These are phyloP conservation scores for Drosophila melanocephala DNA, from an alignment of 2,888 invertebrate genomes.

Conservation along the genomic window DNA sequence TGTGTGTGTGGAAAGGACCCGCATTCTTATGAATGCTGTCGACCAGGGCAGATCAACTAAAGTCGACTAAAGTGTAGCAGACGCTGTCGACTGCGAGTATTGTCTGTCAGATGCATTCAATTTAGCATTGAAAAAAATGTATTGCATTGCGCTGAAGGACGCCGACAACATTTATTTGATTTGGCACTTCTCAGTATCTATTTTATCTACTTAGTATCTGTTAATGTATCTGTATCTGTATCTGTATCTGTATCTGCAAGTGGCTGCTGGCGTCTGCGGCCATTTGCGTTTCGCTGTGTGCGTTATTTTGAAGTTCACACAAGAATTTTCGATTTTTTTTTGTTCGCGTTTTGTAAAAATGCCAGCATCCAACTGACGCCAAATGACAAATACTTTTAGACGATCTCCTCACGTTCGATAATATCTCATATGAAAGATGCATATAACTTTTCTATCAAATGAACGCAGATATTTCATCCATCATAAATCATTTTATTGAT, in stretches of 20 bases:
- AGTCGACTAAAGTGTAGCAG: slow-evolving; percentile 9
- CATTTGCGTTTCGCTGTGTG: slow-evolving; percentile 23
- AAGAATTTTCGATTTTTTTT: slow-evolving; percentile 45
- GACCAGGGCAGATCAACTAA: slow-evolving; percentile 31
- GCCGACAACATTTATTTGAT: slow-evolving; percentile 69
- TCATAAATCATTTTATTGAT: not conserved
- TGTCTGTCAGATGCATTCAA: slow-evolving; percentile 46
- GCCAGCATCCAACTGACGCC: slow-evolving; percentile 50
- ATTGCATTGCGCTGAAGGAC: slow-evolving; percentile 76
- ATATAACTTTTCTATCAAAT: not conserved
- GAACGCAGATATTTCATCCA: not conserved
- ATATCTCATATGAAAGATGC: slow-evolving; percentile 9
- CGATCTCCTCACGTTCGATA: slow-evolving; percentile 11
- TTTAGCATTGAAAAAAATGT: slow-evolving; percentile 77
- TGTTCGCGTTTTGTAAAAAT: slow-evolving; percentile 47
- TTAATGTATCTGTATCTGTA: slow-evolving; percentile 17
- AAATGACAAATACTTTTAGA: slow-evolving; percentile 40
- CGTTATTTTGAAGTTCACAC: slow-evolving; percentile 66
- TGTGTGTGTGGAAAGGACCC: slow-evolving; percentile 52
- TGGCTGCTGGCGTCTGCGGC: slow-evolving; percentile 60
- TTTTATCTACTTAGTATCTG: slow-evolving; percentile 24
- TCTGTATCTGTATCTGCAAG: slow-evolving; percentile 27
- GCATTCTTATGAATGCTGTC: slow-evolving; percentile 53
- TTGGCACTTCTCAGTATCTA: slow-evolving; percentile 60
- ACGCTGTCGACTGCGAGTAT: not conserved